These are phyloP conservation scores for Asarcornis scutulata DNA, from an alignment of 2,113 vertebrate species.

Conservation along the genomic window DNA sequence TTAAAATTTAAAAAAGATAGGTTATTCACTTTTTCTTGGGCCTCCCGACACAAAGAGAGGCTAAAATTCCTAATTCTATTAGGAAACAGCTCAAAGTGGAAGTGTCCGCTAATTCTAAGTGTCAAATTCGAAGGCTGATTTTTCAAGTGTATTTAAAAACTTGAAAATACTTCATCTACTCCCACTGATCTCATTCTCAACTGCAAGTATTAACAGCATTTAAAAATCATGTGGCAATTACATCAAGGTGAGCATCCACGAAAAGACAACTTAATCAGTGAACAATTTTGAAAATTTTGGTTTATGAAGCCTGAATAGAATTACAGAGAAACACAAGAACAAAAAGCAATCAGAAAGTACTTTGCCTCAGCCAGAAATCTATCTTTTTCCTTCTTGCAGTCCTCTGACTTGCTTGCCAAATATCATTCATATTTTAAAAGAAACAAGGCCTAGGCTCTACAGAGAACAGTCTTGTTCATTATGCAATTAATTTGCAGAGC, in stretches of 20 bases:
- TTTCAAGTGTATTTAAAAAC: not conserved
- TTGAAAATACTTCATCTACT: not conserved
- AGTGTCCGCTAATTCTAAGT: not conserved
- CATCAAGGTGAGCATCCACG: not conserved
- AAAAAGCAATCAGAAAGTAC: not conserved
- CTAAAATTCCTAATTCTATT: slow-evolving; percentile 31
- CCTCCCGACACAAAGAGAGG: slow-evolving; percentile 25
- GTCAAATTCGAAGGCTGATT: not conserved
- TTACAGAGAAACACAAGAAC: not conserved
- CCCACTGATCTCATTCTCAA: not conserved
- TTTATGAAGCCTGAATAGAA: not conserved
- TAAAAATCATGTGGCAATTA: not conserved
- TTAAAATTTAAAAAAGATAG: slow-evolving; percentile 74
- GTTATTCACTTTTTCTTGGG: slow-evolving; percentile 55
- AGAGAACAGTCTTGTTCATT: not conserved
- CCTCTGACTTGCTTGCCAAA: not conserved
- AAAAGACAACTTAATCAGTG: not conserved
- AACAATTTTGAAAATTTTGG: not conserved
- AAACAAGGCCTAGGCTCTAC: not conserved
- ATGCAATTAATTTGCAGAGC: not conserved
- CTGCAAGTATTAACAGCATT: not conserved
- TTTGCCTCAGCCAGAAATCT: not conserved
- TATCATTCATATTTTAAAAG: not conserved
- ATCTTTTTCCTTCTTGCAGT: not conserved
- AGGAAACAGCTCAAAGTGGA: not conserved